Percentiles rank a stretch among this genome's conserved stretches.
These are phyloP conservation scores for Eurois occulta DNA, from an alignment of 2,888 invertebrate species.

Conservation along the genomic window DNA sequence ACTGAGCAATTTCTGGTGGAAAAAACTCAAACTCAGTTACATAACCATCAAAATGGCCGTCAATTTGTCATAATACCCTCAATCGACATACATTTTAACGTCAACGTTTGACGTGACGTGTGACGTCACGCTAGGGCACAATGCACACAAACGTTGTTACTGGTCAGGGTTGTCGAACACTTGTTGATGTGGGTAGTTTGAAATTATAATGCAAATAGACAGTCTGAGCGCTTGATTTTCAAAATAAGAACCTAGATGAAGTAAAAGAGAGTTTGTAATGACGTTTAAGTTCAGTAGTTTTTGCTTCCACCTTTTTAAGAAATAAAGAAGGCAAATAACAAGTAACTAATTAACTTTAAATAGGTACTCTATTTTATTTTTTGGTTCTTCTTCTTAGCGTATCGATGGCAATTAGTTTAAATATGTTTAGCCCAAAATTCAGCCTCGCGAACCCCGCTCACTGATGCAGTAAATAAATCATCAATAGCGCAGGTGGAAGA, in stretches of 20 bases:
- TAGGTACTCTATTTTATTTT: no score
- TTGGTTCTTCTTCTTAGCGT: no score
- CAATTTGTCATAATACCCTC: conserved; percentile 32
- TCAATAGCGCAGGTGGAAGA: no score
- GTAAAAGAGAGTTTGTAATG: neutral
- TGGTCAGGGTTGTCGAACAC: conserved; percentile 20
- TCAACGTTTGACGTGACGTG: conserved; percentile 26
- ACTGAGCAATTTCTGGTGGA: neutral
- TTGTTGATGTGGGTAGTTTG: neutral
- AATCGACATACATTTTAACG: conserved; percentile 12
- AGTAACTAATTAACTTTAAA: neutral
- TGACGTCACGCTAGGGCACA: conserved; percentile 31
- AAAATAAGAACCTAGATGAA: neutral
- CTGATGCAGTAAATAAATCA: no score
- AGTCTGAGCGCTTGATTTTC: neutral
- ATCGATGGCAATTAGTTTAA: no score
- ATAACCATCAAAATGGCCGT: neutral
- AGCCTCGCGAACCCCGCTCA: no score
- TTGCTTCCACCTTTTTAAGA: neutral
- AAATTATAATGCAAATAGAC: neutral
- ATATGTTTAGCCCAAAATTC: no score
- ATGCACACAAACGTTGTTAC: conserved; percentile 27
- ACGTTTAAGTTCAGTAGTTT: neutral
- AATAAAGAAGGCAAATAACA: neutral
- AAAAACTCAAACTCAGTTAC: neutral